Conservation (phyloP, 2,113 vertebrate species). For the Microcebus murinus region DNA sequence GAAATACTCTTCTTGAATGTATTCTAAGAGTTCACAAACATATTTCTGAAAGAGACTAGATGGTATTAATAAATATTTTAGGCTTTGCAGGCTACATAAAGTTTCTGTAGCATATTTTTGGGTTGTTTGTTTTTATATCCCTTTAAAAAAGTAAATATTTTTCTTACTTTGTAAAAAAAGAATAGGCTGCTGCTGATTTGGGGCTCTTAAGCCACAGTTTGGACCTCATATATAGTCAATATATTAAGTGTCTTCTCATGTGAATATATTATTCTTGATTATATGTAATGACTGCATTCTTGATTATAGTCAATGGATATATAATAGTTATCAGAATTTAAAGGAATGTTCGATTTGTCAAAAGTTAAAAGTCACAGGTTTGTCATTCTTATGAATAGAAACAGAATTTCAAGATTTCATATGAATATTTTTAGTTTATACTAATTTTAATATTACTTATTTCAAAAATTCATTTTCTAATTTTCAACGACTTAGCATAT, state of each 20-base stretch:
- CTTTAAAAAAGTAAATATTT: slow-evolving; percentile 2
- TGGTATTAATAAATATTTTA: neutral
- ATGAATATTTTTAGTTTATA: neutral
- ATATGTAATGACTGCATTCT: neutral
- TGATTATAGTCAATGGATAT: neutral
- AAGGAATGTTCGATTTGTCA: neutral
- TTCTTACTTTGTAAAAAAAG: neutral
- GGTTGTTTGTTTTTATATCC: neutral
- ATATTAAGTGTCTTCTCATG: neutral
- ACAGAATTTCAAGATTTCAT: neutral
- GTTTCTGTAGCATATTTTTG: neutral
- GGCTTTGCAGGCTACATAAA: neutral
- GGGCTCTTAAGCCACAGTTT: neutral
- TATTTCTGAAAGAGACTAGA: neutral
- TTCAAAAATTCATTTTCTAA: neutral
- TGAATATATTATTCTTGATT: neutral
- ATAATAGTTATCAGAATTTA: neutral
- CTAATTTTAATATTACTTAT: neutral
- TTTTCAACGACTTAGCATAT: neutral
- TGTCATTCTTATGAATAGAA: neutral
- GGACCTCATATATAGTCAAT: neutral
- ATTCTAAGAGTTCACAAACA: neutral
- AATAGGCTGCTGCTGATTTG: neutral
- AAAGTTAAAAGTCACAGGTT: neutral
- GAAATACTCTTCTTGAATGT: neutral